Percentiles rank a stretch among this genome's conserved stretches.
Conservation (phyloP, 2,113 vertebrate species). For the Rhinoderma darwinii region DNA sequence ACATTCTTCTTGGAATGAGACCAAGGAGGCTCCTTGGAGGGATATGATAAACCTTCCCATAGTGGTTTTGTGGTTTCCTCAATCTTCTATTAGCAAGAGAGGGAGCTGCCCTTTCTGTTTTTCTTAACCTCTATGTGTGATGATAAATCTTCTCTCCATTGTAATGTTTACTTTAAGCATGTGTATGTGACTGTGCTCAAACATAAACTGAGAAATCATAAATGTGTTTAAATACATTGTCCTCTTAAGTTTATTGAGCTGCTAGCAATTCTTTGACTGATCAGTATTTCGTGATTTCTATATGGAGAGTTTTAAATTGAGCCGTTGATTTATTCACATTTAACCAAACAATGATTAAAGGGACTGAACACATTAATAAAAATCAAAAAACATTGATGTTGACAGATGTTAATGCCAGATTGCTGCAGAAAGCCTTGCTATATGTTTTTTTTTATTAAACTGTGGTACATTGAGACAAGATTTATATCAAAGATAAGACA, state of each 20-base stretch:
- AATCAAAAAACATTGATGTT: not conserved
- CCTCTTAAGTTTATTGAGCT: not conserved
- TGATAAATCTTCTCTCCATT: conserved; percentile 48
- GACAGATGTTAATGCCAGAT: not conserved
- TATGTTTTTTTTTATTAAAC: no score
- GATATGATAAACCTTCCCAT: conserved; percentile 49
- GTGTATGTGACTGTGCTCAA: conserved; percentile 28
- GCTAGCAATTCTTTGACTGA: not conserved
- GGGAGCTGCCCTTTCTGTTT: conserved; percentile 54
- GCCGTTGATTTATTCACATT: not conserved
- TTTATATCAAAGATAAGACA: no score
- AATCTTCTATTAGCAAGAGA: conserved; percentile 47
- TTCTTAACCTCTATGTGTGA: conserved; percentile 55
- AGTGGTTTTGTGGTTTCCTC: conserved; percentile 57
- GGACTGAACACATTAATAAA: not conserved
- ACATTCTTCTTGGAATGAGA: conserved; percentile 41
- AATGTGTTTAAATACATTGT: not conserved
- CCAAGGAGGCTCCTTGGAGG: conserved; percentile 48
- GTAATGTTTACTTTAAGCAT: conserved; percentile 36
- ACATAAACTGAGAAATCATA: conserved; percentile 19
- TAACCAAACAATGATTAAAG: not conserved
- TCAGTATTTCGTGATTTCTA: not conserved
- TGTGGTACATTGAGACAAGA: no score
- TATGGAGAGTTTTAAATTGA: not conserved
- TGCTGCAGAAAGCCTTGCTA: not conserved